These are phyloP conservation scores for Maccullochella peelii DNA, from an alignment of 2,113 vertebrate genomes.

Conservation along the genomic window DNA sequence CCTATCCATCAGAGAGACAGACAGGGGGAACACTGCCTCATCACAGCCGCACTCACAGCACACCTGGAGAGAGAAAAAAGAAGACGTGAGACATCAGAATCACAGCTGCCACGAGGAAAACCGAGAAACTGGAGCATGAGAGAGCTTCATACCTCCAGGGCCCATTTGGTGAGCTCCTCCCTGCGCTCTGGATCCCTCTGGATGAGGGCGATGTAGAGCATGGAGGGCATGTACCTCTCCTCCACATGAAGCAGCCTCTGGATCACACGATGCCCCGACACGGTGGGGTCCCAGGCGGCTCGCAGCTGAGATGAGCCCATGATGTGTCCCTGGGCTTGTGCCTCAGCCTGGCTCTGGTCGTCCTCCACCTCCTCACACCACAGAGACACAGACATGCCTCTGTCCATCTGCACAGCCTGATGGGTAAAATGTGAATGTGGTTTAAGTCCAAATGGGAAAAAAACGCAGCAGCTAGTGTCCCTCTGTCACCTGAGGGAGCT, in stretches of 20 bases:
- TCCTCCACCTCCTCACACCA: constrained; percentile 84
- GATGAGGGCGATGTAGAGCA: constrained; percentile 80
- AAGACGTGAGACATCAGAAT: background rate
- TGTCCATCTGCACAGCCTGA: constrained; percentile 46
- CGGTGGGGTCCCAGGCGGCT: constrained; percentile 83
- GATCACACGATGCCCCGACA: constrained; percentile 83
- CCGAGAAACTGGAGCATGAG: background rate
- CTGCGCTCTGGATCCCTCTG: constrained; percentile 83
- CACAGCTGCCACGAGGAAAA: background rate
- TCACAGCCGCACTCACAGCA: constrained; percentile 84
- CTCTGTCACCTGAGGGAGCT: constrained; percentile 16
- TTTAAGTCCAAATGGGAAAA: constrained; percentile 16
- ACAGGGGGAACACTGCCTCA: constrained; percentile 84
- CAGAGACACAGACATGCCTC: constrained; percentile 78
- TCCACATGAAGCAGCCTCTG: constrained; percentile 82
- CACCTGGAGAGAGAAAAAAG: constrained; percentile 71
- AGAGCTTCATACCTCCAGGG: constrained; percentile 80
- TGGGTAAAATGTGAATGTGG: constrained; percentile 5
- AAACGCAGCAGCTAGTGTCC: background rate
- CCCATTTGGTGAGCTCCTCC: constrained; percentile 85
- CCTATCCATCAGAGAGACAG: constrained; percentile 85
- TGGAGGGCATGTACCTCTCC: constrained; percentile 82
- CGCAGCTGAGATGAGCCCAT: constrained; percentile 57
- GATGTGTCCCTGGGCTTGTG: background rate
- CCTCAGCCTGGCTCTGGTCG: constrained; percentile 6